Conservation (phyloP, 2,113 vertebrate genomes). For the Paralichthys olivaceus region DNA sequence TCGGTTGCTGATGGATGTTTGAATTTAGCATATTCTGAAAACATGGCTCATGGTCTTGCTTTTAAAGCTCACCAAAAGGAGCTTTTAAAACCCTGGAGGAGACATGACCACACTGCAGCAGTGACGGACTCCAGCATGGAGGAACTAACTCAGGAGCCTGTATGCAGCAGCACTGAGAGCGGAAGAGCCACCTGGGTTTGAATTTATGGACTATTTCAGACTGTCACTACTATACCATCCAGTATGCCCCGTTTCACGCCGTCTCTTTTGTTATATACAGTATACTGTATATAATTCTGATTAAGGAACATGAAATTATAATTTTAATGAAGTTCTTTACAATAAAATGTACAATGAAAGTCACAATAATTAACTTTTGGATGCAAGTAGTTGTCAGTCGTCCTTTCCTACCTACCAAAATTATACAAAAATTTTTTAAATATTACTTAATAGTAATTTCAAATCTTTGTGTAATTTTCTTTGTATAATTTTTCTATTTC, state of each 20-base stretch:
- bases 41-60: background rate
- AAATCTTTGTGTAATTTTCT: too few species aligned
- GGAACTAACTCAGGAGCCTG: constrained; percentile 8
- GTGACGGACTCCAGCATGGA: constrained; percentile 16
- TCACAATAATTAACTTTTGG: background rate
- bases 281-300: background rate
- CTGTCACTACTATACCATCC: background rate
- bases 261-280: background rate
- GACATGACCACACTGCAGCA: constrained; percentile 3
- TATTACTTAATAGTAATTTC: too few species aligned
- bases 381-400: background rate
- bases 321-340: background rate
- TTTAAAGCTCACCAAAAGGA: background rate
- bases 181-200: background rate
- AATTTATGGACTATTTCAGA: background rate
- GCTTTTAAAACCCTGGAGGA: background rate
- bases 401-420: too few species aligned
- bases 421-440: too few species aligned
- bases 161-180: background rate
- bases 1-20: background rate
- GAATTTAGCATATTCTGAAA: constrained; percentile 3
- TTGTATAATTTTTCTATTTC: background rate
- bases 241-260: background rate
- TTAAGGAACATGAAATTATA: background rate
- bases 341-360: constrained; percentile 1